These are phyloP conservation scores for Egretta garzetta DNA, from an alignment of 2,113 vertebrate species.

Conservation along the genomic window DNA sequence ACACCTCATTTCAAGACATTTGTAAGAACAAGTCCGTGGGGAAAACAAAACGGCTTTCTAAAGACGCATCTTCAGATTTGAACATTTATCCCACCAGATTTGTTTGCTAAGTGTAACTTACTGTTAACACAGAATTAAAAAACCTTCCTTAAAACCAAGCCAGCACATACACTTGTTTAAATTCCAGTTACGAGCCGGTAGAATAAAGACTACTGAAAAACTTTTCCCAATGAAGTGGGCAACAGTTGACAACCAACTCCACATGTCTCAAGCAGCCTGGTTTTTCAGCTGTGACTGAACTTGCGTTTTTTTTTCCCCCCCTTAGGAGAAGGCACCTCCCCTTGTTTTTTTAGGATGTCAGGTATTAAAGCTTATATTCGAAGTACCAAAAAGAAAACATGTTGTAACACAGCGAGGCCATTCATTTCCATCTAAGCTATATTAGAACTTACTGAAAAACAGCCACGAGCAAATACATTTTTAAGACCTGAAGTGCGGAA, in stretches of 20 bases:
- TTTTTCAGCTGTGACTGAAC: background rate
- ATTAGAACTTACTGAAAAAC: background rate
- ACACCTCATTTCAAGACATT: background rate
- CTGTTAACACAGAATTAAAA: background rate
- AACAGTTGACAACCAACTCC: background rate
- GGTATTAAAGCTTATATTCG: background rate
- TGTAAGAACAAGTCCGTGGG: background rate
- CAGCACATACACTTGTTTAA: background rate
- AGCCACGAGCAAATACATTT: background rate
- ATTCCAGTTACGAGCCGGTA: background rate
- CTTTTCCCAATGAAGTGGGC: accelerated
- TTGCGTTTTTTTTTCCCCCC: background rate
- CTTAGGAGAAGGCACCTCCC: background rate
- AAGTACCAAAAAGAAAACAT: background rate
- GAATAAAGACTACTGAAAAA: background rate
- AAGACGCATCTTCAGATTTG: background rate
- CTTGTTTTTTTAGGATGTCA: background rate
- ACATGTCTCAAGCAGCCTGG: background rate
- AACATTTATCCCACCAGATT: background rate
- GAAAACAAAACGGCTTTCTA: background rate
- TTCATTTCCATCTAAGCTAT: background rate
- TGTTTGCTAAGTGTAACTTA: background rate
- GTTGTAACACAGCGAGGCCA: accelerated
- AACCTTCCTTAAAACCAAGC: background rate
- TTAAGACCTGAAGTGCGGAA: background rate